Evolutionary conservation across 2,888 invertebrate species (phyloP), one percentile per base, ranked within the genome.

Genomic region (Cryptosula pallasiana): DNA sequence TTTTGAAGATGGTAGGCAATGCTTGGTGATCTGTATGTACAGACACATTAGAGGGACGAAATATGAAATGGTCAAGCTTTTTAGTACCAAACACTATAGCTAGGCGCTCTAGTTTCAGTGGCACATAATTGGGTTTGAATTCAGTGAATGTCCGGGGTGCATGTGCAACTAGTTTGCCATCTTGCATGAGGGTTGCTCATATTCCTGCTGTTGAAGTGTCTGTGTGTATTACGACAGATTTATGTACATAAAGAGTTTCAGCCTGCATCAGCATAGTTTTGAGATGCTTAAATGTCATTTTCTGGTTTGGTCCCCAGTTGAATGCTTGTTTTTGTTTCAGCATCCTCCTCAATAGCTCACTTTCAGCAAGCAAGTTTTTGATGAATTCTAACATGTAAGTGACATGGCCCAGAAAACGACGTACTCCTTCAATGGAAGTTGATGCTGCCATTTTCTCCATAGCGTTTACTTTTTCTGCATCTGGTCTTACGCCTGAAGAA

Each of bases 371-470:
- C 20, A 57, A 25, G 25, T 57, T 57, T 9, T 57, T 57, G 25
- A 57, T 57, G 25, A 57, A 57, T 57, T 57, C 5, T n/a, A 9
- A 57, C 57, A 57, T 57, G 25, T 57, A 57, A 16, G 57, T 57
- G 20, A 57, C 25, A 25, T 57, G 25, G 5, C 57, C 57, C n/a
- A 57, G 57, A 25, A 57, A 57, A 23, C 57, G 25, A 16, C n/a
- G 5, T 25, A 57, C 57, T 13, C 25, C 57, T 23, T 57, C 13
- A 5, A n/a, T 9, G 25, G 20, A n/a, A 16, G 57, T 57, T n/a
- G 13, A 23, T 16, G 57, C 13, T 23, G 5, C n/a, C 57, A 57
- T 57, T 25, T 25, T 57, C 3, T 20, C 20, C 9, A 45, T 45
- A 45, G 45, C 45, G 45, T 5, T 25, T 5, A 23, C 25, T 57